phyloP scores from a whole-genome alignment of 2,888 invertebrate species.

The Suillia variegata region DNA sequence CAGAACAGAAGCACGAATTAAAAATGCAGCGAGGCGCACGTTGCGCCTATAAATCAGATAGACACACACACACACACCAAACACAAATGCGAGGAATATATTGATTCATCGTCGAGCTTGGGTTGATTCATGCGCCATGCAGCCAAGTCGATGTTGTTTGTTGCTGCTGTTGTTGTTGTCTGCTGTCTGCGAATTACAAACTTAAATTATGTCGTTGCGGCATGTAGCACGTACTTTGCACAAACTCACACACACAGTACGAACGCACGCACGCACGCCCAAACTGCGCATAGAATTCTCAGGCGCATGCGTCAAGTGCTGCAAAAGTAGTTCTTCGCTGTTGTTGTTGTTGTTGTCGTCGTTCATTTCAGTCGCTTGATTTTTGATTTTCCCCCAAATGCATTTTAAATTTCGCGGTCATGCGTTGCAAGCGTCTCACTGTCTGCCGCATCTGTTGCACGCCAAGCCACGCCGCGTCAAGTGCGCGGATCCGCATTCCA shows the following conservation, averaged over 20 bases:
- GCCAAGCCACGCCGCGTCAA: not conserved
- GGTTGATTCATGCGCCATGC: too few relatives aligned
- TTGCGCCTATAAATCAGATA: not conserved
- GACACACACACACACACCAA: not conserved
- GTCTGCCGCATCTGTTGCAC: not conserved
- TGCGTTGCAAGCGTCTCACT: not conserved
- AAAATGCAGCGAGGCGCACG: conserved; percentile 1
- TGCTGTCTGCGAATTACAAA: too few relatives aligned
- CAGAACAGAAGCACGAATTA: not conserved
- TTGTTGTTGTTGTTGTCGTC: too few relatives aligned
- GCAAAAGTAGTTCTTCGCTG: too few relatives aligned
- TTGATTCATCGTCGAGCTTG: too few relatives aligned
- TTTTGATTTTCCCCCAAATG: not conserved
- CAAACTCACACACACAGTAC: too few relatives aligned
- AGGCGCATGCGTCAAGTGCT: not conserved
- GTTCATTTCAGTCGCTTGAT: not conserved
- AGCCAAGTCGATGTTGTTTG: too few relatives aligned
- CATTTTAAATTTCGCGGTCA: not conserved
- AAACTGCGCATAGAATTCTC: too few relatives aligned
- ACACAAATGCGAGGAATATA: not conserved
- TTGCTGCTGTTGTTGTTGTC: too few relatives aligned
- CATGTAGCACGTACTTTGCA: too few relatives aligned
- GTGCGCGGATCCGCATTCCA: not conserved
- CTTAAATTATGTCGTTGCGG: not conserved
- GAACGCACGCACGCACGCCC: not conserved